Conservation (phyloP, 2,113 vertebrate genomes). For the Actenoides lindsayi region DNA sequence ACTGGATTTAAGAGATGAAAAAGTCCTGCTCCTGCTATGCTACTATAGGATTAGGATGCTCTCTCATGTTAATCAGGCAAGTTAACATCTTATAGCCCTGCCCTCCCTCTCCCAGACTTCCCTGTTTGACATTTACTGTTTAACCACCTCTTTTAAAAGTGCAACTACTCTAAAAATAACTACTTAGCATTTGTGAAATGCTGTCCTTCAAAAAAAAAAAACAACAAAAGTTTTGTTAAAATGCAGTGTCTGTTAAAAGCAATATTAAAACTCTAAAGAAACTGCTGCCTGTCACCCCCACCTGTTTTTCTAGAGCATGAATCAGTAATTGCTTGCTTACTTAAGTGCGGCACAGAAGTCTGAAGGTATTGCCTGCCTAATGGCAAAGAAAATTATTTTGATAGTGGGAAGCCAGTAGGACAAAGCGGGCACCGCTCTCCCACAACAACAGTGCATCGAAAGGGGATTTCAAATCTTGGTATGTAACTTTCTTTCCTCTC, state of each 20-base stretch:
- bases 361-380: neutral
- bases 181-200: neutral
- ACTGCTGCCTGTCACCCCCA: neutral
- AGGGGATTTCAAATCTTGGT: neutral
- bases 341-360: neutral
- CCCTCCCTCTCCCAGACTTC: neutral
- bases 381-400: neutral
- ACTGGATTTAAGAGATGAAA: neutral
- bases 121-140: neutral
- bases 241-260: neutral
- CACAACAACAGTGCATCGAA: neutral
- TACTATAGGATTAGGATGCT: neutral
- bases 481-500: neutral
- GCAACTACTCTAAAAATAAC: neutral
- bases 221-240: neutral
- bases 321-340: neutral
- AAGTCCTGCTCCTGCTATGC: neutral
- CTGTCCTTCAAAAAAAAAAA: neutral
- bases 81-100: neutral
- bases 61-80: neutral
- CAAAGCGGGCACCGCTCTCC: rapidly evolving
- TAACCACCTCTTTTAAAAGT: neutral
- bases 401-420: neutral
- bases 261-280: neutral
- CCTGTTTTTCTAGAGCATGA: neutral